These are phyloP conservation scores for Labeo rohita DNA, from an alignment of 2,113 vertebrate species.

Conservation along the genomic window DNA sequence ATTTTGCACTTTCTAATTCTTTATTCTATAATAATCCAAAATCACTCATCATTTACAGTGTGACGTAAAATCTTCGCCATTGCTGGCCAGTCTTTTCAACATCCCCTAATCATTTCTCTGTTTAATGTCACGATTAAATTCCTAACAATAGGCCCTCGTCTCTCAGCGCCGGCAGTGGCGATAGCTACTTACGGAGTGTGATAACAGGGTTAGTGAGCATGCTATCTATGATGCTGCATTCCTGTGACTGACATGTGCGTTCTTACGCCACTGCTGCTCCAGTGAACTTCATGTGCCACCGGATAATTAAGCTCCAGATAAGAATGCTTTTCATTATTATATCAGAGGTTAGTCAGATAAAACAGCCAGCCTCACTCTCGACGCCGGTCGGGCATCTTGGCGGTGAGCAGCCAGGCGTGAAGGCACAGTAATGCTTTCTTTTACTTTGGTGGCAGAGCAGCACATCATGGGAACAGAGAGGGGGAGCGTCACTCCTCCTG, in stretches of 20 bases:
- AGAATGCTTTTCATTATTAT: not conserved
- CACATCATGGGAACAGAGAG: conserved; percentile 70
- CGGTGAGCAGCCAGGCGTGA: conserved; percentile 73
- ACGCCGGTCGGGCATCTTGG: conserved; percentile 51
- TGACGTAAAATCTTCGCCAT: not conserved
- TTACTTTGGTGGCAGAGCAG: conserved; percentile 74
- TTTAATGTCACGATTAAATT: conserved; percentile 2
- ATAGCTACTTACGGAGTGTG: not conserved
- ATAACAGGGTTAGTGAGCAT: conserved; percentile 15
- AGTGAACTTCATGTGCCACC: conserved; percentile 10
- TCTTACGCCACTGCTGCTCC: conserved; percentile 39
- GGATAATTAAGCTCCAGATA: not conserved
- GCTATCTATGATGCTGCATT: conserved; percentile 7
- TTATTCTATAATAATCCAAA: not conserved
- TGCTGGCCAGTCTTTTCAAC: not conserved
- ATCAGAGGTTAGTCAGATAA: conserved; percentile 46
- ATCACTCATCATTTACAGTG: not conserved
- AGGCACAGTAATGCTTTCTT: conserved; percentile 77
- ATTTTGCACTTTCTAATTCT: not conserved
- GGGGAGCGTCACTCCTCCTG: conserved; percentile 45
- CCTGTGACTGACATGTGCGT: conserved; percentile 42
- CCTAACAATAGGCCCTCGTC: not conserved
- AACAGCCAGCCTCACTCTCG: conserved; percentile 33
- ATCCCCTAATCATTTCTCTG: not conserved
- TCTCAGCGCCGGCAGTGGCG: not conserved